Evolutionary conservation across 2,888 invertebrate species (phyloP).

Genomic region (Polydrusus cervinus): DNA sequence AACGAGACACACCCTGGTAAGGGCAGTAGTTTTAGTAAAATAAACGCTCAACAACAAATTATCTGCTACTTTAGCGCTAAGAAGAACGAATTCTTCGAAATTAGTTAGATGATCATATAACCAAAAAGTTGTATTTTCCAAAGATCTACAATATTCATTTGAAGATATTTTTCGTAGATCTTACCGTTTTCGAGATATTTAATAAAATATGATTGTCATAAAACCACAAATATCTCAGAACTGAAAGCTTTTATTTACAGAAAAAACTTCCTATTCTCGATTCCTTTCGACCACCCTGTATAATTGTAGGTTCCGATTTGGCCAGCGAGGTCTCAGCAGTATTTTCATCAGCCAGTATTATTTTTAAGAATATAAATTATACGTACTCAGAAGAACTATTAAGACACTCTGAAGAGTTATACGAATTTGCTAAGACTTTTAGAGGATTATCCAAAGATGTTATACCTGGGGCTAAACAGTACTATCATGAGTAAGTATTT

Average conservation of each 20-base stretch:
- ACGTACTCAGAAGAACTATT: slow-evolving; percentile 71
- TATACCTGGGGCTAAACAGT: slow-evolving; percentile 72
- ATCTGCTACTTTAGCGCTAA: too few species aligned
- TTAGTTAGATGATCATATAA: too few species aligned
- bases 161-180: too few species aligned
- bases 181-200: too few species aligned
- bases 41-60: too few species aligned
- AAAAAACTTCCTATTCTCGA: background rate
- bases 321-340: slow-evolving; percentile 77
- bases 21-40: background rate
- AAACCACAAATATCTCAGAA: too few species aligned
- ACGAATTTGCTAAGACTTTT: slow-evolving; percentile 72
- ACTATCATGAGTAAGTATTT: slow-evolving; percentile 69
- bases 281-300: background rate
- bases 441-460: slow-evolving; percentile 73
- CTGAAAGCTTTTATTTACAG: too few species aligned
- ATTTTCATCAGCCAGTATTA: slow-evolving; percentile 74
- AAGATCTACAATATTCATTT: too few species aligned
- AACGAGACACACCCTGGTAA: slow-evolving; percentile 72
- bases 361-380: slow-evolving; percentile 70
- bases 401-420: slow-evolving; percentile 73
- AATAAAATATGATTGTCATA: too few species aligned
- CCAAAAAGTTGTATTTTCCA: too few species aligned
- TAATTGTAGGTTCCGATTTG: slow-evolving; percentile 72
- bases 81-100: too few species aligned